Evolutionary conservation across 2,888 invertebrate species (phyloP), one percentile per base, ranked within the genome.

Genomic region (Clivina fossor): DNA sequence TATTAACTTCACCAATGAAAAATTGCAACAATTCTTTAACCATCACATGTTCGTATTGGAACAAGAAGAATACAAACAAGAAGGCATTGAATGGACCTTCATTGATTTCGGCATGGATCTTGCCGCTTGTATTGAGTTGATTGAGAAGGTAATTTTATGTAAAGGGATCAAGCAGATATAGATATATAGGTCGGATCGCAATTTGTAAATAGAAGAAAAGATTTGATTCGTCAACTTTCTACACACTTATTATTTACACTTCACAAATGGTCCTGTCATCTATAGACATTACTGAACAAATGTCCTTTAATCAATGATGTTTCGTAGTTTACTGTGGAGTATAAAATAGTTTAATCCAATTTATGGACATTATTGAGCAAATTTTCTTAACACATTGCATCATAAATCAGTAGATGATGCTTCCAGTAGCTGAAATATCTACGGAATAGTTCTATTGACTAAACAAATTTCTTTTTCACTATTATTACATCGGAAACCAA

Each of bases 1-100:
- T 83, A 95, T 95, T 85, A 95, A 95, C 84, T 95, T 95, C 83
- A 95, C 94, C 78, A 95, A 95, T 77, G 94, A 95, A 81, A 92
- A 93, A 78, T 84, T 95, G 71, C 95, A 96, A 81, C 95, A 95
- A 78, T 95, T 94, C 86, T 95, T 95, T 88, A 95, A 95, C 80
- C 94, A 95, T 74, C 90, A 95, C 85, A 95, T 95, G 94, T 95
- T 95, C 79, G 93, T 95, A 69, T 85, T 95, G 68, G 94, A 95
- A 77, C 94, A 95, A 86, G 94, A 95, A 77, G 94, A 94, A 76
- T 95, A 95, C 82, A 90, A 90, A 77, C 84, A 78, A 70, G 94
- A 95, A 77, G 94, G 94, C 73, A 94, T 95, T 79, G 83, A 90
- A 72, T 96, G 95, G 95, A 83, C 83, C 67, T 95, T 95, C 82